These are phyloP conservation scores for Ammodytes marinus DNA, from an alignment of 2,113 vertebrate genomes.

Conservation along the genomic window DNA sequence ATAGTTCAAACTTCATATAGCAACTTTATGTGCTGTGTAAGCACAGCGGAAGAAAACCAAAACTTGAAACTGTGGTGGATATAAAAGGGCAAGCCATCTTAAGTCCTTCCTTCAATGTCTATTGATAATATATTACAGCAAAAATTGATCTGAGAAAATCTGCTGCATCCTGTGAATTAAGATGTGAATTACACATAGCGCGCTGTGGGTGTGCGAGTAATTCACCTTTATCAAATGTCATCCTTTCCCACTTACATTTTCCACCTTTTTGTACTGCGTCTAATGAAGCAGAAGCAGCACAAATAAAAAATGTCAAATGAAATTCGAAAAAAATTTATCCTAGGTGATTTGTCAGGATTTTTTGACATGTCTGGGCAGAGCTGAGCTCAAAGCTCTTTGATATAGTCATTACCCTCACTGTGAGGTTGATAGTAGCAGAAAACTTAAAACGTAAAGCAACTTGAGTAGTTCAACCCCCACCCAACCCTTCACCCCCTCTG, in stretches of 20 bases:
- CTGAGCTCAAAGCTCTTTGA: constrained; percentile 67
- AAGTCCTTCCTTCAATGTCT: constrained; percentile 26
- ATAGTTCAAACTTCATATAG: constrained; percentile 36
- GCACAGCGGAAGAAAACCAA: constrained; percentile 21
- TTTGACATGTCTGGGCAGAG: constrained; percentile 55
- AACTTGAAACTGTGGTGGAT: constrained; percentile 20
- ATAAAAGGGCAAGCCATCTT: constrained; percentile 1
- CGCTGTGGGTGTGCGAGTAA: constrained; percentile 15
- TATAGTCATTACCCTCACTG: constrained; percentile 62
- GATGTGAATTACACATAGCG: constrained; percentile 21
- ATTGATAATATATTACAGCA: constrained; percentile 54
- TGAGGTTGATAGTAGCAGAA: constrained; percentile 50
- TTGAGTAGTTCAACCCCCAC: constrained; percentile 35
- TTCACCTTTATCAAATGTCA: constrained; percentile 64
- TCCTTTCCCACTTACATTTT: constrained; percentile 48
- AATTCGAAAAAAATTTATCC: constrained; percentile 38
- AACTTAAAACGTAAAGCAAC: constrained; percentile 58
- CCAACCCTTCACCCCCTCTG: neutral
- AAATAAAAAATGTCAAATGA: constrained; percentile 5
- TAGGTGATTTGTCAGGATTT: constrained; percentile 68
- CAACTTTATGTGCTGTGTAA: constrained; percentile 15
- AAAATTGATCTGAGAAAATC: constrained; percentile 32
- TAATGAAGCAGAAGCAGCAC: constrained; percentile 59
- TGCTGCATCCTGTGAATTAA: constrained; percentile 30
- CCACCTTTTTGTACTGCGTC: constrained; percentile 52